Conservation (phyloP, 2,888 invertebrate genomes). For the Allophyes oxyacanthae region DNA sequence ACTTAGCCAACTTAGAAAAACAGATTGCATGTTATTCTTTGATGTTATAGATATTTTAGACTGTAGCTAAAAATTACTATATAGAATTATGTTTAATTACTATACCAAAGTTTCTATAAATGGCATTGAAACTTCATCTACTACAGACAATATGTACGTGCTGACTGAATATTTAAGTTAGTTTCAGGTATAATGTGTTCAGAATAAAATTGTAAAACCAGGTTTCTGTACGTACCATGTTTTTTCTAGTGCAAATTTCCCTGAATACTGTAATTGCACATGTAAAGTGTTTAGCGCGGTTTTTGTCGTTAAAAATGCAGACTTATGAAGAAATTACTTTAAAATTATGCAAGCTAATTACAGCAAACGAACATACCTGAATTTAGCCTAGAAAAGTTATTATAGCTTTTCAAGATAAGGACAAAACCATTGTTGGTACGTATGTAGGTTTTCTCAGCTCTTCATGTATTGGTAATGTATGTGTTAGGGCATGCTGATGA, state of each 20-base stretch:
- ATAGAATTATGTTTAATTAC: too few species aligned
- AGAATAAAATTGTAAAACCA: conserved; percentile 6
- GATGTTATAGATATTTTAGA: too few species aligned
- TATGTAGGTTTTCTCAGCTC: too few species aligned
- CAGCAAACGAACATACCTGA: too few species aligned
- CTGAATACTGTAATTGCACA: conserved; percentile 14
- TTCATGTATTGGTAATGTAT: too few species aligned
- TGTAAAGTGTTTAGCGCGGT: conserved; percentile 5
- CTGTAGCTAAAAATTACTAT: too few species aligned
- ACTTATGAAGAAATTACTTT: conserved; percentile 27
- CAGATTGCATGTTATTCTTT: too few species aligned
- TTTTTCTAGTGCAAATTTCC: conserved; percentile 14
- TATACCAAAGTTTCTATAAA: not conserved
- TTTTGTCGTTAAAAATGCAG: conserved; percentile 5
- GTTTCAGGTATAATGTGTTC: conserved; percentile 1
- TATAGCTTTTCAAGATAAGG: too few species aligned
- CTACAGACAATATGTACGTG: conserved; percentile 2
- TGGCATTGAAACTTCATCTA: conserved; percentile 9
- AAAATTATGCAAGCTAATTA: not conserved
- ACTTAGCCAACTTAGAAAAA: too few species aligned
- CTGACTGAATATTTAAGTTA: conserved; percentile 5
- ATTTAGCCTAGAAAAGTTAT: too few species aligned
- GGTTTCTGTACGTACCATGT: conserved; percentile 8
- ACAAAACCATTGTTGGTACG: too few species aligned
- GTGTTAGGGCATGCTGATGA: too few species aligned